These are phyloP conservation scores for Poeciliopsis retropinna DNA, from an alignment of 2,113 vertebrate genomes.

Conservation along the genomic window DNA sequence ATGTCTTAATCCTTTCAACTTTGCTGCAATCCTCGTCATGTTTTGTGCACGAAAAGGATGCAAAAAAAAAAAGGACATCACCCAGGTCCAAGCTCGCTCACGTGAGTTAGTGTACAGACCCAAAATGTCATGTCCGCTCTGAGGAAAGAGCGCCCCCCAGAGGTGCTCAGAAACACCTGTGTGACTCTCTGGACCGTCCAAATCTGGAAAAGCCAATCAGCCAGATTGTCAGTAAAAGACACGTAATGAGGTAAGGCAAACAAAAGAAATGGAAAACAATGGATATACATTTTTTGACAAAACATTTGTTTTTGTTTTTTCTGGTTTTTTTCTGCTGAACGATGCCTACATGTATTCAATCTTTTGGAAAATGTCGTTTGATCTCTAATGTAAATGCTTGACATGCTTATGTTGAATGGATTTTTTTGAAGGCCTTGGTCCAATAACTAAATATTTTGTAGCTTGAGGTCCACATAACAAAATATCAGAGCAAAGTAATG, in stretches of 20 bases:
- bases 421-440: neutral
- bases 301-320: neutral
- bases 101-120: constrained; percentile 66
- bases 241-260: neutral
- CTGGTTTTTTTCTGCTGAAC: neutral
- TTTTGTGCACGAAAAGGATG: constrained; percentile 27
- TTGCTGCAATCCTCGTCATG: neutral
- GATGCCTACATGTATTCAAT: neutral
- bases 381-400: neutral
- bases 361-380: neutral
- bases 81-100: constrained; percentile 48
- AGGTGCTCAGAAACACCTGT: constrained; percentile 58
- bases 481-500: no score
- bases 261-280: constrained; percentile 5
- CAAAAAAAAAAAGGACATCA: constrained; percentile 39
- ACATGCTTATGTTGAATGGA: neutral
- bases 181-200: constrained; percentile 61
- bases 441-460: neutral
- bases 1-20: neutral
- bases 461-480: neutral
- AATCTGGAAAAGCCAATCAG: constrained; percentile 63
- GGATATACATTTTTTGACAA: neutral
- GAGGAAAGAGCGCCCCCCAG: constrained; percentile 72
- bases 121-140: constrained; percentile 68
- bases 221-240: constrained; percentile 33